These are phyloP conservation scores for Octodon degus DNA, from an alignment of 2,113 vertebrate genomes.

Conservation along the genomic window DNA sequence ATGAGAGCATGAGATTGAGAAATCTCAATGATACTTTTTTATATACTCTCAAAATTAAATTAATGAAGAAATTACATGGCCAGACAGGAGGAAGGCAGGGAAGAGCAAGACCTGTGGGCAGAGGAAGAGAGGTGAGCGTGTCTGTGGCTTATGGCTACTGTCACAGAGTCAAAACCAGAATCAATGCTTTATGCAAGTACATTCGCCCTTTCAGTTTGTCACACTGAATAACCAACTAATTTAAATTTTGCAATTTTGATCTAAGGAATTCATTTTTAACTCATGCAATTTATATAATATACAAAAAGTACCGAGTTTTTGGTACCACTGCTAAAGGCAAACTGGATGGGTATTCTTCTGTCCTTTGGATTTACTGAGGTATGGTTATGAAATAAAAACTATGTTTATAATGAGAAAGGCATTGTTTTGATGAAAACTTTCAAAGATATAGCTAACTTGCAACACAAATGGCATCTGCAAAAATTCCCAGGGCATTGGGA, in stretches of 20 bases:
- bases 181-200: neutral
- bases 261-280: slow-evolving; percentile 1
- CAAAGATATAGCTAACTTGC: neutral
- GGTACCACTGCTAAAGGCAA: neutral
- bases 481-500: neutral
- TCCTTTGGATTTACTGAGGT: neutral
- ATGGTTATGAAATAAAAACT: neutral
- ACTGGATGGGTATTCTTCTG: neutral
- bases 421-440: neutral
- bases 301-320: neutral
- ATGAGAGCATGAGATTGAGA: neutral
- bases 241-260: neutral
- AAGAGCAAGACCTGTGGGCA: neutral
- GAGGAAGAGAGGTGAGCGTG: neutral
- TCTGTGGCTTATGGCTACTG: neutral
- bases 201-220: neutral
- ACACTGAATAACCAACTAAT: neutral
- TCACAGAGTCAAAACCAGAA: neutral
- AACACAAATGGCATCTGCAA: neutral
- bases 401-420: neutral
- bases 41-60: neutral
- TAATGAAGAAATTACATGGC: neutral
- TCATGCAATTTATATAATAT: neutral
- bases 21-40: neutral
- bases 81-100: neutral